Evolutionary conservation across 2,113 vertebrate genomes (phyloP).

Genomic region (Scolopax mira): DNA sequence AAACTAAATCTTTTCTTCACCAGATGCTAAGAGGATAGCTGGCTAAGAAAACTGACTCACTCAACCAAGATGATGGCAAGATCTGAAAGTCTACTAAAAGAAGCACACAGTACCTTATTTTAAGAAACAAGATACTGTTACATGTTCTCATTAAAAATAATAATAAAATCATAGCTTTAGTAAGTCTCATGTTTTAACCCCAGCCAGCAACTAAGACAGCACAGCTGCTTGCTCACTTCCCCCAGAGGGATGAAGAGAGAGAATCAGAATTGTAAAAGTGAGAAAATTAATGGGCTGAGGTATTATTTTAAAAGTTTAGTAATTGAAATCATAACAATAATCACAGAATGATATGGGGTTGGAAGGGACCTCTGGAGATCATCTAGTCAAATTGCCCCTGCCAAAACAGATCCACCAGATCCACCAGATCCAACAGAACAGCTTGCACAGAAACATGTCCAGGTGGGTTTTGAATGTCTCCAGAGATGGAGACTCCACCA

Average conservation of each 20-base stretch:
- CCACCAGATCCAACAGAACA: too few relatives aligned
- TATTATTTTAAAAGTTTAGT: background rate
- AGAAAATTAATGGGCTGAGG: background rate
- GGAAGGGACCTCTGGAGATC: too few relatives aligned
- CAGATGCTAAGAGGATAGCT: background rate
- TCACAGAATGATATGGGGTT: too few relatives aligned
- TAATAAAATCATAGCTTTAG: background rate
- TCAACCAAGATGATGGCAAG: background rate
- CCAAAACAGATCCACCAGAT: too few relatives aligned
- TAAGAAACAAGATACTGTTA: background rate
- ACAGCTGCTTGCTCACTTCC: accelerated
- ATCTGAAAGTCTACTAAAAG: background rate
- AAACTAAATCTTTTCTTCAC: background rate
- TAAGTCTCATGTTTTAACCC: background rate
- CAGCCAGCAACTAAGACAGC: background rate
- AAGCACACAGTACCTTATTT: background rate
- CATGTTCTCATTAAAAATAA: background rate
- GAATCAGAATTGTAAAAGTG: background rate
- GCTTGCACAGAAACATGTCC: too few relatives aligned
- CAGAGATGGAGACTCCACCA: too few relatives aligned
- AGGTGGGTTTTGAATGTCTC: too few relatives aligned
- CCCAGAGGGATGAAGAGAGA: accelerated
- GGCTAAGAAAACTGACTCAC: background rate
- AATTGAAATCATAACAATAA: background rate
- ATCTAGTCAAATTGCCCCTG: too few relatives aligned